Evolutionary conservation across 2,797 vertebrate genomes (phyloP).

Genomic region (Emys orbicularis): DNA sequence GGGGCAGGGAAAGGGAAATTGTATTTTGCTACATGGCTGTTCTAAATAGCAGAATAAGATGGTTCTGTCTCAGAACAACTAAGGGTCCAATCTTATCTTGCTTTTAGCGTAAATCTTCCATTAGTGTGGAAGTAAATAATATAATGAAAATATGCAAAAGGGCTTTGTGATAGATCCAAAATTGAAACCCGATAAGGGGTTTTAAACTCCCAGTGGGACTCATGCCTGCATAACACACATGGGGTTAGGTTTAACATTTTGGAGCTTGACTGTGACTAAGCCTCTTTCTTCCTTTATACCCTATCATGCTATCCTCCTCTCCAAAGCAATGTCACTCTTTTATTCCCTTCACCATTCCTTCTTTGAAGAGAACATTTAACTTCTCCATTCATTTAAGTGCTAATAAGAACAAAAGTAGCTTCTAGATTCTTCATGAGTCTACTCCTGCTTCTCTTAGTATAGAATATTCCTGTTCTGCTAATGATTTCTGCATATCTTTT

Average conservation of each 20-base stretch:
- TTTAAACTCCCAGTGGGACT: constrained; percentile 23
- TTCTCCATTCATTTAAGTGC: constrained; percentile 30
- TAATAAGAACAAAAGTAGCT: constrained; percentile 33
- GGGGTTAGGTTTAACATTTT: constrained; percentile 43
- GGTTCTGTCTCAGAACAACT: constrained; percentile 46
- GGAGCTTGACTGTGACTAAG: neutral
- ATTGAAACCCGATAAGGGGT: constrained; percentile 40
- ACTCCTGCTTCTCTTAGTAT: neutral
- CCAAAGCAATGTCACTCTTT: constrained; percentile 14
- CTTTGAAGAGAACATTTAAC: constrained; percentile 47
- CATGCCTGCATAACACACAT: neutral
- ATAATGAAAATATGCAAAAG: constrained; percentile 65
- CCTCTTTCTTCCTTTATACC: neutral
- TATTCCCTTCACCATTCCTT: constrained; percentile 20
- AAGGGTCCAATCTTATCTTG: constrained; percentile 44
- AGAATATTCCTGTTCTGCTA: neutral
- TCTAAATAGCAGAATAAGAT: constrained; percentile 62
- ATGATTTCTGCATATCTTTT: neutral
- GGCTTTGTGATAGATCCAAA: constrained; percentile 47
- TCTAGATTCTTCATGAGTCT: constrained; percentile 30
- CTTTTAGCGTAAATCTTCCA: constrained; percentile 44
- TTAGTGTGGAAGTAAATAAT: constrained; percentile 69
- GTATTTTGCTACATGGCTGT: constrained; percentile 57
- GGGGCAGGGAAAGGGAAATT: constrained; percentile 5
- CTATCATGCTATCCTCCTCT: neutral